Conservation (phyloP, 2,113 vertebrate species). For the Macquaria ambigua region DNA sequence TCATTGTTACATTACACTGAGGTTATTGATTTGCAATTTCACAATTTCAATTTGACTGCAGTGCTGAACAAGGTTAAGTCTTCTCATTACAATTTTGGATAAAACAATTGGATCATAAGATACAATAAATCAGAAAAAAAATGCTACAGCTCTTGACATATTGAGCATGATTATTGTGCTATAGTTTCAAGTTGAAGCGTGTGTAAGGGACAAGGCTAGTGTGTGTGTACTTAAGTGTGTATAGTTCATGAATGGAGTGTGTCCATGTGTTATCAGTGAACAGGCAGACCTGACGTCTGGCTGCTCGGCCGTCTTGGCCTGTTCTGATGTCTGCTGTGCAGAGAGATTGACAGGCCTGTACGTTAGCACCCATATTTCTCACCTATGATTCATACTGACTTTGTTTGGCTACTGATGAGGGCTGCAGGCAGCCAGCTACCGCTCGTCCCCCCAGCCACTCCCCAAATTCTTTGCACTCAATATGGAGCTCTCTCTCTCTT, state of each 20-base stretch:
- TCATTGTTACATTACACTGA: constrained; percentile 3
- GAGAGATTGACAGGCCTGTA: constrained; percentile 62
- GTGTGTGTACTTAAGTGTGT: constrained; percentile 17
- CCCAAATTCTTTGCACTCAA: constrained; percentile 32
- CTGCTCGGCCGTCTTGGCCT: constrained; percentile 45
- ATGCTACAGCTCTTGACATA: background rate
- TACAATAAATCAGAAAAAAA: background rate
- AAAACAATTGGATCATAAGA: background rate
- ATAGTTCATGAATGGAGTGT: constrained; percentile 52
- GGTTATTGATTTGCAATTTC: background rate
- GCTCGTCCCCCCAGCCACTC: constrained; percentile 9
- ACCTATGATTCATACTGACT: constrained; percentile 72
- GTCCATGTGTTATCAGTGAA: constrained; percentile 73
- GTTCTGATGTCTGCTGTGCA: constrained; percentile 54
- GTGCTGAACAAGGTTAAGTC: background rate
- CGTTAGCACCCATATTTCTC: constrained; percentile 73
- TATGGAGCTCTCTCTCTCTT: background rate
- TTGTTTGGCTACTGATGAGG: constrained; percentile 68
- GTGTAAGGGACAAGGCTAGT: background rate
- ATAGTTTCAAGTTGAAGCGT: background rate
- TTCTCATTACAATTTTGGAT: background rate
- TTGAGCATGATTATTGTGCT: background rate
- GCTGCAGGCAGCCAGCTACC: constrained; percentile 39
- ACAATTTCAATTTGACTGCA: background rate
- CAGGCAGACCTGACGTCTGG: constrained; percentile 62